Percentiles rank a stretch among this genome's conserved stretches.
These are phyloP conservation scores for Drosophila chauvacae DNA, from an alignment of 1,140 invertebrate species.

Conservation along the genomic window DNA sequence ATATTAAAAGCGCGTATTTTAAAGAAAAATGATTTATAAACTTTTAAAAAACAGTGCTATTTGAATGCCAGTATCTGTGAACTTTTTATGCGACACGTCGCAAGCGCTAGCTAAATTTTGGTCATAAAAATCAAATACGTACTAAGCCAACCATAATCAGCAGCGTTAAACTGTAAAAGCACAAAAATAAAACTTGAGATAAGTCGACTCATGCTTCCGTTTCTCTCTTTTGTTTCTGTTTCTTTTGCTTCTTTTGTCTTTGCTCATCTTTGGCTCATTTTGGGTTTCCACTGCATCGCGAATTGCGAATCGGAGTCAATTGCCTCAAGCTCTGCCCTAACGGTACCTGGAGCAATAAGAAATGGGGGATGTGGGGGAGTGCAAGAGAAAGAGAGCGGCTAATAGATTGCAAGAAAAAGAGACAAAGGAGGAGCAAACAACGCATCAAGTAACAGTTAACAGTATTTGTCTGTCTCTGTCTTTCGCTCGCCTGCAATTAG, in stretches of 20 bases:
- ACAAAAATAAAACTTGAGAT: constrained; percentile 25
- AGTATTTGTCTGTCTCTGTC: constrained; percentile 23
- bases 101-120: constrained; percentile 23
- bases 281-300: constrained; percentile 40
- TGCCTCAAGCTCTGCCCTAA: constrained; percentile 62
- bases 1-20: neutral
- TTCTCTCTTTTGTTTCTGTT: constrained; percentile 17
- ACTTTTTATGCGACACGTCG: constrained; percentile 9
- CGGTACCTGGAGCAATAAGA: constrained; percentile 56
- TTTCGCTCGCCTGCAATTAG: constrained; percentile 47
- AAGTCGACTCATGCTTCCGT: constrained; percentile 31
- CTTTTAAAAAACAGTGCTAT: neutral
- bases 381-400: constrained; percentile 30
- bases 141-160: constrained; percentile 40
- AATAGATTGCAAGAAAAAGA: constrained; percentile 62
- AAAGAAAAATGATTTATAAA: neutral
- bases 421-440: constrained; percentile 45
- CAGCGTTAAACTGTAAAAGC: constrained; percentile 50
- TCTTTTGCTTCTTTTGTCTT: constrained; percentile 7
- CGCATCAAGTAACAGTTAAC: constrained; percentile 63
- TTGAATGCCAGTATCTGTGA: neutral
- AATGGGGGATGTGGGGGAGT: constrained; percentile 10
- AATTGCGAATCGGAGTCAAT: constrained; percentile 71
- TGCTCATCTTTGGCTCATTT: constrained; percentile 26
- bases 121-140: constrained; percentile 41